These are phyloP conservation scores for Lepidurus couesii DNA, from an alignment of 1,140 invertebrate genomes.

Conservation along the genomic window DNA sequence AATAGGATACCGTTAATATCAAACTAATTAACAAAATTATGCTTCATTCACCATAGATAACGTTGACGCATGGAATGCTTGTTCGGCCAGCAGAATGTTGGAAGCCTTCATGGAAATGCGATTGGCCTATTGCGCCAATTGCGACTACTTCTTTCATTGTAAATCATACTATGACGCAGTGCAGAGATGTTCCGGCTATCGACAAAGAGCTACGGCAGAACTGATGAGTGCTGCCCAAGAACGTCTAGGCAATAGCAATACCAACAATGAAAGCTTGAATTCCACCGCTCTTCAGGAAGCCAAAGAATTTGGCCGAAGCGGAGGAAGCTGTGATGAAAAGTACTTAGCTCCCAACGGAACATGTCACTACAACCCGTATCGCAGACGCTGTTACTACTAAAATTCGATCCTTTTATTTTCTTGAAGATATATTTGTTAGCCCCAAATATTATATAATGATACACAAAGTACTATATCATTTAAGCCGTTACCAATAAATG, in stretches of 20 bases:
- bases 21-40: background rate
- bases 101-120: constrained; percentile 22
- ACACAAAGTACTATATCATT: too few relatives aligned
- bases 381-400: background rate
- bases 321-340: background rate
- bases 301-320: background rate
- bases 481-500: too few relatives aligned
- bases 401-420: background rate
- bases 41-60: background rate
- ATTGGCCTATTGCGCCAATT: constrained; percentile 27
- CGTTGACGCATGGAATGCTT: constrained; percentile 24
- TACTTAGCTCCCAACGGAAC: constrained; percentile 5
- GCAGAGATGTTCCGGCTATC: background rate
- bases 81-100: constrained; percentile 15
- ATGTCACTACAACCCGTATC: background rate
- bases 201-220: background rate
- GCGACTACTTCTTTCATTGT: constrained; percentile 24
- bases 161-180: constrained; percentile 26
- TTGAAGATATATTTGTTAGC: too few relatives aligned
- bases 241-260: background rate
- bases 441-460: too few relatives aligned
- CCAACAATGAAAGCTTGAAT: background rate
- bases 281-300: background rate
- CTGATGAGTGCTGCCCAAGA: background rate
- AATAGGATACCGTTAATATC: too few relatives aligned